Conservation (phyloP, 2,113 vertebrate genomes). For the Bambusicola thoracicus region DNA sequence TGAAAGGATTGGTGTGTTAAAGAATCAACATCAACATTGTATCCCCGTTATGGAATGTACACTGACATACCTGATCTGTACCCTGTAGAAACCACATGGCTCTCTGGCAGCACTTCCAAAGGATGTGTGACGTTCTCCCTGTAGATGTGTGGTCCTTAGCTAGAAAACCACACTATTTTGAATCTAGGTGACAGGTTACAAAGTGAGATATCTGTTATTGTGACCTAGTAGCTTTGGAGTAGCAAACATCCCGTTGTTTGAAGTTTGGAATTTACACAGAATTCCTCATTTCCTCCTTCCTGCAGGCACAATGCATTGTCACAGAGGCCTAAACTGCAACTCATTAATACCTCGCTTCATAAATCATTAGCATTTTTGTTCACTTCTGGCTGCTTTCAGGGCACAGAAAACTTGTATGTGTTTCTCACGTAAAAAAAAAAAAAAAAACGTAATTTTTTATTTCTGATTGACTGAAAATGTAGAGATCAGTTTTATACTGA, state of each 20-base stretch:
- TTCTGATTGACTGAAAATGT: not conserved
- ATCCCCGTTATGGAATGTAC: not conserved
- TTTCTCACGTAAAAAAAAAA: not conserved
- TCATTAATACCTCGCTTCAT: constrained; percentile 30
- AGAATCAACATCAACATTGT: not conserved
- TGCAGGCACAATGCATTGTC: constrained; percentile 64
- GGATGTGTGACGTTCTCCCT: not conserved
- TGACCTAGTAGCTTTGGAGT: constrained; percentile 14
- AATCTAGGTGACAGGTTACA: constrained; percentile 39
- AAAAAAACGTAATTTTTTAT: too few relatives aligned
- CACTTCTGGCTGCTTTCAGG: not conserved
- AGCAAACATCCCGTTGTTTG: constrained; percentile 65
- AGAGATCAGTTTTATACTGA: not conserved
- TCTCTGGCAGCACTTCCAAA: not conserved
- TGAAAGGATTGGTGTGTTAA: not conserved
- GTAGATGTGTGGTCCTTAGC: not conserved
- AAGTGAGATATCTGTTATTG: not conserved
- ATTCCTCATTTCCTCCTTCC: constrained; percentile 75
- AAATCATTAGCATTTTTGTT: constrained; percentile 19
- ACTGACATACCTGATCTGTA: not conserved
- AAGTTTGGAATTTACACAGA: constrained; percentile 61
- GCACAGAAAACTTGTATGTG: not conserved
- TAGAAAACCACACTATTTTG: not conserved
- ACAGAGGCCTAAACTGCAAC: constrained; percentile 23
- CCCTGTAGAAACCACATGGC: not conserved